Base-by-base conservation (phyloP, 2,113 vertebrate genomes). In the Carassius gibelio region DNA sequence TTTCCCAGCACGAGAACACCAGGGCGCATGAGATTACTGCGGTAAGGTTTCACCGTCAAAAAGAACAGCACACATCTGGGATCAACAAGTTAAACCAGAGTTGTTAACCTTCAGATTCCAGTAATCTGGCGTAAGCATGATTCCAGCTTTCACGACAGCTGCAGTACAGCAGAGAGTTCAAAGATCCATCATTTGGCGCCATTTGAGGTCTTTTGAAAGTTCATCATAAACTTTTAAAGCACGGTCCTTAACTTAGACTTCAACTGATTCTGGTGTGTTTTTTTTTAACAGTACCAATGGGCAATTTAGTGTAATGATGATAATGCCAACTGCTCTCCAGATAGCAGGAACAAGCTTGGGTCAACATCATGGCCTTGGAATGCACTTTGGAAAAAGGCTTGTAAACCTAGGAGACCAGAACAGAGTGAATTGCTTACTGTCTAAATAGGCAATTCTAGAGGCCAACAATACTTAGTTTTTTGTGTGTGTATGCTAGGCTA, bases 71-170 rank as follows among this genome's bases (percentile, higher is more conserved):
- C 92, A 91, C 91, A 93, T 94, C 91, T 92, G 93, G 90, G 91
- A 92, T 91, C 89, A 91, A 79, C 90, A 88, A 91, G 89, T 92
- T 93, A 93, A 94, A 90, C 89, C 87, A 17, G 80, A 90, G 91
- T 89, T 90, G 89, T 92, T 90, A 92, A 92, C 92, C 89, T 86
- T 88, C 50, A 88, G 87, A 90, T 90, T 93, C 90, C 89, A 89
- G 85, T 91, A 86, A 85, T 92, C 92, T 87, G 26, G 88, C 84
- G 88, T 88, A 88, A 91, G 91, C 91, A 88, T 80, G 85, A 85
- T 91, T 68, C 79, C 45, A 66, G 79, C 42, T 81, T 81, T 81
- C 85, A 45, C 84, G 79, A 86, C 91, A 92, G 89, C 91, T 92
- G 92, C 80, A 84, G 80, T 36, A 17, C 62, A 42, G 45, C 0